These are phyloP conservation scores for Aleiodes alternator DNA, from an alignment of 2,888 invertebrate genomes.

Conservation along the genomic window DNA sequence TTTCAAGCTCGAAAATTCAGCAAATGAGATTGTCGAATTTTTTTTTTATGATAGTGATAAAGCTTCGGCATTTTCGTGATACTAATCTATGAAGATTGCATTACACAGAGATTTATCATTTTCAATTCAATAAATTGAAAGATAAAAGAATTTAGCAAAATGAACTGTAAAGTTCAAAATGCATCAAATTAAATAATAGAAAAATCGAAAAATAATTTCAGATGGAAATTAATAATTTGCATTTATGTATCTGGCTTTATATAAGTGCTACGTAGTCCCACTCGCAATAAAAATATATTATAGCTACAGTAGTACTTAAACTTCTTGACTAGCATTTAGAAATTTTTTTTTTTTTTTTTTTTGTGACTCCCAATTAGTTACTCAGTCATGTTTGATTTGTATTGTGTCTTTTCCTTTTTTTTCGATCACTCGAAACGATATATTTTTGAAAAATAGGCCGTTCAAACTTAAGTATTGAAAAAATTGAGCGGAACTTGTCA, in stretches of 20 bases:
- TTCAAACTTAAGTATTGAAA: conserved; percentile 25
- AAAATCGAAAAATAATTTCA: no score
- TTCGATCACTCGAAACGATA: conserved; percentile 37
- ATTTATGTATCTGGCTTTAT: conserved; percentile 53
- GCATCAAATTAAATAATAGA: no score
- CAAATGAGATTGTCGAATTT: conserved; percentile 43
- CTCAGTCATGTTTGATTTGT: conserved; percentile 44
- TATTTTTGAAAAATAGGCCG: conserved; percentile 36
- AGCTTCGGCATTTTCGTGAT: conserved; percentile 25
- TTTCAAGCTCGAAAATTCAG: conserved; percentile 20
- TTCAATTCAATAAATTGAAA: background rate
- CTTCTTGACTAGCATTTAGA: conserved; percentile 68
- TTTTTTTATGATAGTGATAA: conserved; percentile 22
- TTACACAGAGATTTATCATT: background rate
- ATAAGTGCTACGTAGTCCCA: conserved; percentile 53
- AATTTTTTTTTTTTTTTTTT: conserved; percentile 50
- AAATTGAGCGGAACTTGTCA: conserved; percentile 7
- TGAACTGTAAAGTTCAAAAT: no score
- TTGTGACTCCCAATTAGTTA: conserved; percentile 62
- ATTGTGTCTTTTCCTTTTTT: conserved; percentile 29
- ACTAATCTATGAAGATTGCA: conserved; percentile 3
- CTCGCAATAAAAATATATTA: conserved; percentile 70
- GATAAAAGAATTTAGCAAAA: background rate
- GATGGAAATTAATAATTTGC: background rate
- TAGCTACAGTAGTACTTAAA: conserved; percentile 68